Base-by-base conservation (phyloP, 2,888 invertebrate genomes). In the Diplolepis rosae region DNA sequence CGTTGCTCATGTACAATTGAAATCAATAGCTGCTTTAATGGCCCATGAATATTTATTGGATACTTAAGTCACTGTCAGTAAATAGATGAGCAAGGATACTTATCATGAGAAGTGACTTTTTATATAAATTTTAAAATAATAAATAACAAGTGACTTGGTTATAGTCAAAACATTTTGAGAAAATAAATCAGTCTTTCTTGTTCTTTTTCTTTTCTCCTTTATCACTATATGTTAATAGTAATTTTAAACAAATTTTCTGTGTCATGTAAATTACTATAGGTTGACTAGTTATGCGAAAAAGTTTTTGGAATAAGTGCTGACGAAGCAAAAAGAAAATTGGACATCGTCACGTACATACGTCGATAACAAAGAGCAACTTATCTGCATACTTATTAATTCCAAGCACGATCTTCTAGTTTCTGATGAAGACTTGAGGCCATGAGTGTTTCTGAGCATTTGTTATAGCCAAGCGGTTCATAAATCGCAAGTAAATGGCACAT, bases 311-410 rank as follows among this genome's bases (percentile, higher is more conserved):
- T 15, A 45, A 15, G 18, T 45, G 45, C 45, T 15, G 45, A 45
- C 6, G 45, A 3, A 45, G 15, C n/a, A 45, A 45, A n/a, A 7
- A 11, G 45, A 2, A 15, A 15, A 45, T 54, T 54, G 15, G 1
- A 15, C 18, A 9, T 56, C 11, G 24, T 56, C 56, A 32, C 13
- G 24, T 32, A 22, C 35, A 13, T 32, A 22, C 35, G 22, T 39
- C 24, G 22, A 56, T 35, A 56, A 24, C 18, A 56, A 35, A 27
- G 5, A 1, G 7, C 13, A 15, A 18, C 15, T 30, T 30, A 54
- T 30, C 2, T 39, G 45, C 24, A 15, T 13, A 30, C 69, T 73
- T 71, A 73, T 75, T 71, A 73, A 75, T 71, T 75, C 68, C 61
- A 66, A 11, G 27, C 65, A 51, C 69, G 69, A 65, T 51, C 39